Conservation (phyloP, 2,113 vertebrate species). For the Psittacula cyanocephala region DNA sequence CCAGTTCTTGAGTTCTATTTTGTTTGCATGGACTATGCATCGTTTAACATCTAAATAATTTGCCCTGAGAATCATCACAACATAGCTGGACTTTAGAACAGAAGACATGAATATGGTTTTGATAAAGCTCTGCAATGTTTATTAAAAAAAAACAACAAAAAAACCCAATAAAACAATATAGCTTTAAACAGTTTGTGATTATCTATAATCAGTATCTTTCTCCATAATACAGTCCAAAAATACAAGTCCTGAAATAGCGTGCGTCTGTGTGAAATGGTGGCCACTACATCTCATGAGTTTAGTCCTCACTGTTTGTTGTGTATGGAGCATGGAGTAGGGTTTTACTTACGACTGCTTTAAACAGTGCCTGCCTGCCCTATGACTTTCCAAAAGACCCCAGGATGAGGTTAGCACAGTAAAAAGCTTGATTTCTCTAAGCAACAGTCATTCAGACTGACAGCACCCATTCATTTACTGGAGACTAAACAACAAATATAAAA, state of each 20-base stretch:
- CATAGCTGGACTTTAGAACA: neutral
- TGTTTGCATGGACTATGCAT: neutral
- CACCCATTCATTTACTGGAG: slow-evolving; percentile 64
- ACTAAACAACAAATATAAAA: slow-evolving; percentile 58
- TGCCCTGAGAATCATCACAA: neutral
- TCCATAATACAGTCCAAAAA: neutral
- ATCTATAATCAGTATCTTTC: neutral
- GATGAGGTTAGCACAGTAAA: slow-evolving; percentile 62
- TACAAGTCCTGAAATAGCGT: neutral
- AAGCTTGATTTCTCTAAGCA: slow-evolving; percentile 65
- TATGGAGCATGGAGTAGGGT: neutral
- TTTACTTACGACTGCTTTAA: slow-evolving; percentile 67
- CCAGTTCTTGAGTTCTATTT: neutral
- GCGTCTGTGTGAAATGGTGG: neutral
- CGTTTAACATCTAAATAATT: neutral
- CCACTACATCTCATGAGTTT: neutral
- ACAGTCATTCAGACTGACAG: slow-evolving; percentile 69
- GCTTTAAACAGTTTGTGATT: neutral
- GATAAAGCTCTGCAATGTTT: neutral
- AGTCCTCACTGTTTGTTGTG: slow-evolving; percentile 15
- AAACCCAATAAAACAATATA: neutral
- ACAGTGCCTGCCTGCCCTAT: slow-evolving; percentile 52
- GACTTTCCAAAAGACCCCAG: slow-evolving; percentile 43
- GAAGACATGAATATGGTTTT: neutral
- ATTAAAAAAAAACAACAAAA: neutral